Conservation (phyloP, 2,888 invertebrate genomes). For the Patella ulyssiponensis region DNA sequence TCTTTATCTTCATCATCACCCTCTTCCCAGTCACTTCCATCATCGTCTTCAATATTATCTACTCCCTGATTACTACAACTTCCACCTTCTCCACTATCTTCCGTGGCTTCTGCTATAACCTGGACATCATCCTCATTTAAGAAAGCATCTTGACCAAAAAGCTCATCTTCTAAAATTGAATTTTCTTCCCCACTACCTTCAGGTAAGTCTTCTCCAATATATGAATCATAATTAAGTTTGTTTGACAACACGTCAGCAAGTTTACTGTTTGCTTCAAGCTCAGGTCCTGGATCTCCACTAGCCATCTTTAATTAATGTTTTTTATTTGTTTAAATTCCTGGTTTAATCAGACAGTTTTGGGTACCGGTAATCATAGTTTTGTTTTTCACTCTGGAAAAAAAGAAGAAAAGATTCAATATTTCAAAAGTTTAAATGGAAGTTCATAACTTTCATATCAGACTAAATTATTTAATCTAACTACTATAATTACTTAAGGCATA, state of each 20-base stretch:
- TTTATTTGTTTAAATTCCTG: no score
- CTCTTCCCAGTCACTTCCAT: conserved; percentile 30
- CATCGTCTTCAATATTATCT: conserved; percentile 29
- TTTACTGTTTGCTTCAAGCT: background rate
- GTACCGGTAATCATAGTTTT: no score
- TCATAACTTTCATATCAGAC: no score
- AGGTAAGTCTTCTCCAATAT: background rate
- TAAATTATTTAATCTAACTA: no score
- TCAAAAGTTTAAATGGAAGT: no score
- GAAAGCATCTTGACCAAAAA: conserved; percentile 34
- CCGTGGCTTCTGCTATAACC: conserved; percentile 9
- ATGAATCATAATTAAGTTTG: background rate
- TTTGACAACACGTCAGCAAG: background rate
- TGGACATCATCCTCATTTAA: conserved; percentile 33
- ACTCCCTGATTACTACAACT: conserved; percentile 27
- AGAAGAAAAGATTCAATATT: no score
- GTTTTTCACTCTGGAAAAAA: no score
- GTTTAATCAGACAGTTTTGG: no score
- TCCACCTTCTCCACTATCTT: conserved; percentile 21
- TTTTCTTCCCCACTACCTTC: conserved; percentile 32
- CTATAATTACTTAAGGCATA: no score
- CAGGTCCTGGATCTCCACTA: background rate
- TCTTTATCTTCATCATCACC: conserved; percentile 30
- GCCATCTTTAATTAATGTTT: background rate
- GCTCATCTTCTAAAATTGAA: conserved; percentile 32